Conservation (phyloP, 2,888 invertebrate species). For the Dynastes grantii region DNA sequence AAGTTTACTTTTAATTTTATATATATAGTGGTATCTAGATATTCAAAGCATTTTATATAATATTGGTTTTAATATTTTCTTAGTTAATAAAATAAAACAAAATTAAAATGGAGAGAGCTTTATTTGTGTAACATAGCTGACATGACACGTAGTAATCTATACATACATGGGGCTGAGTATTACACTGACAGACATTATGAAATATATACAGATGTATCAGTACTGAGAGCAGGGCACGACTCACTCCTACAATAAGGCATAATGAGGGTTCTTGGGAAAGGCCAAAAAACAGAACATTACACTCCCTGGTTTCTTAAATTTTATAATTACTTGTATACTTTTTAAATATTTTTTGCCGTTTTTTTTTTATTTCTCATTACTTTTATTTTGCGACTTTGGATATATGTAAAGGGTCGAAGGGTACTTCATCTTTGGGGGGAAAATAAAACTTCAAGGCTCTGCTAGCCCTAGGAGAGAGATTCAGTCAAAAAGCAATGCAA, state of each 20-base stretch:
- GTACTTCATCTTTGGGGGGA: constrained; percentile 56
- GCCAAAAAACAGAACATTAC: constrained; percentile 60
- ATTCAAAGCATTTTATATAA: too few species aligned
- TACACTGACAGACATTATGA: constrained; percentile 68
- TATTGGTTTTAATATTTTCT: too few species aligned
- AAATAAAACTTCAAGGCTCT: constrained; percentile 56
- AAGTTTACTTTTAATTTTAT: too few species aligned
- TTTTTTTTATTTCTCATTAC: constrained; percentile 31
- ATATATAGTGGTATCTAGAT: too few species aligned
- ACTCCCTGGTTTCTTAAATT: constrained; percentile 51
- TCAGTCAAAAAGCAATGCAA: constrained; percentile 68
- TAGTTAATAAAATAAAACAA: constrained; percentile 52
- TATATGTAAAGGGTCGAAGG: constrained; percentile 17
- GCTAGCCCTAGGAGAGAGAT: constrained; percentile 62
- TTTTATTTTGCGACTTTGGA: constrained; percentile 40
- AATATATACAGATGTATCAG: constrained; percentile 66
- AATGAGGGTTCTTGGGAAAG: constrained; percentile 66
- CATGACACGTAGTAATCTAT: constrained; percentile 70
- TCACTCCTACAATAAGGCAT: constrained; percentile 69
- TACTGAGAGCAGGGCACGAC: constrained; percentile 64
- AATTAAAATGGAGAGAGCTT: constrained; percentile 71
- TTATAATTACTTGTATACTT: constrained; percentile 41
- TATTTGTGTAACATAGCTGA: constrained; percentile 71
- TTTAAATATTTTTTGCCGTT: constrained; percentile 49
- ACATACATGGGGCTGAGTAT: constrained; percentile 71